Evolutionary conservation across 2,888 invertebrate species (phyloP).

Genomic region (Sinotaia quadrata): DNA sequence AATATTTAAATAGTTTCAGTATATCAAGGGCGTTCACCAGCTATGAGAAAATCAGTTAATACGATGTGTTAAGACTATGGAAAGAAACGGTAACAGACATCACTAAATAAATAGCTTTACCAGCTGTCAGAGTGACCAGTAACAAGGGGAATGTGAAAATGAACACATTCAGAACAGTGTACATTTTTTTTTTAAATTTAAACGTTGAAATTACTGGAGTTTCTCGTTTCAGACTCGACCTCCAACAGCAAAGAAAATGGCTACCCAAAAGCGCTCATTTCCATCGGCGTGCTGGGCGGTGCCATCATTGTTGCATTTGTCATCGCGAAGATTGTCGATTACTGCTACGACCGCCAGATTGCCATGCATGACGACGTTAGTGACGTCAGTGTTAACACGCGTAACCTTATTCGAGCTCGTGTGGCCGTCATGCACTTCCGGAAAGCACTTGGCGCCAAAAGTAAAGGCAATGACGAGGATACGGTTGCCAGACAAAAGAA

Average conservation of each 20-base stretch:
- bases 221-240: conserved; percentile 4
- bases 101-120: no score
- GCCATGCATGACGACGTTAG: conserved; percentile 54
- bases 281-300: conserved; percentile 42
- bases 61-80: no score
- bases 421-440: conserved; percentile 43
- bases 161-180: no score
- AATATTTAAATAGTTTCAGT: no score
- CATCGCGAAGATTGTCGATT: conserved; percentile 56
- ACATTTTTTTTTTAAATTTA: no score
- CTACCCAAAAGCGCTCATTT: conserved; percentile 39
- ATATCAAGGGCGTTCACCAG: no score
- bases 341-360: conserved; percentile 47
- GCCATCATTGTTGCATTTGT: conserved; percentile 50
- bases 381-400: conserved; percentile 57
- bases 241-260: neutral
- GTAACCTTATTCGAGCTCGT: conserved; percentile 44
- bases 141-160: no score
- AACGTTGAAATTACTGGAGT: no score
- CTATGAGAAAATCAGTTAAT: no score
- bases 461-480: neutral
- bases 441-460: conserved; percentile 22
- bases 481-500: conserved; percentile 13
- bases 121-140: no score
- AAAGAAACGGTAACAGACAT: no score